These are phyloP conservation scores for Trichomalopsis sarcophagae DNA, from an alignment of 1,140 invertebrate species.

Conservation along the genomic window DNA sequence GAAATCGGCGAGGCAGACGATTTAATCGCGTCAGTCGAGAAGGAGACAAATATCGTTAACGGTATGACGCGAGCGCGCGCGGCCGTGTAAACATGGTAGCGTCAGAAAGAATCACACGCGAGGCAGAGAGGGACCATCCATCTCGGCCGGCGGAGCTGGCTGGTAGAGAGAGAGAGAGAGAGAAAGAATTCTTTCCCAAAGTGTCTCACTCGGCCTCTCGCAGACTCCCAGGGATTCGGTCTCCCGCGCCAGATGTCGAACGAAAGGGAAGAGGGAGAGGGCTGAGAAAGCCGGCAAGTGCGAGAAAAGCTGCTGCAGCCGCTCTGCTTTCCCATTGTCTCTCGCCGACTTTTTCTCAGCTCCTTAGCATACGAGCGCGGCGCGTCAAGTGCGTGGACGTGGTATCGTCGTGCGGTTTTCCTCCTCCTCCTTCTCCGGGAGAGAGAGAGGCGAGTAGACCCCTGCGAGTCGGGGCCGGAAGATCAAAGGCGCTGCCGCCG, in stretches of 20 bases:
- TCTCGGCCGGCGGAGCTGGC: no score
- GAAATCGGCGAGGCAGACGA: no score
- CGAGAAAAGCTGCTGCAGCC: background rate
- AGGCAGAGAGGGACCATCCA: no score
- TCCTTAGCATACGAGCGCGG: background rate
- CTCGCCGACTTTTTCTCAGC: background rate
- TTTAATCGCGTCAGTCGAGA: no score
- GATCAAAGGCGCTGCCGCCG: background rate
- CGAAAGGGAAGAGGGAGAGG: slow-evolving; percentile 30
- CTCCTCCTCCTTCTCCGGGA: background rate
- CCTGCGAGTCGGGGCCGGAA: background rate
- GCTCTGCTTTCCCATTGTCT: background rate
- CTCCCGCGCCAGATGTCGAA: slow-evolving; percentile 37
- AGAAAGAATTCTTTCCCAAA: slow-evolving; percentile 4
- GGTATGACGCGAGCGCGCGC: no score
- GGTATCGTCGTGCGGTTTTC: slow-evolving; percentile 16
- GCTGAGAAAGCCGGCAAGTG: slow-evolving; percentile 2
- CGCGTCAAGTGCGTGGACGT: background rate
- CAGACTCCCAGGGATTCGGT: background rate
- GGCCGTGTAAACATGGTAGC: no score
- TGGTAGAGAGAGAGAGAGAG: no score
- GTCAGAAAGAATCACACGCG: background rate
- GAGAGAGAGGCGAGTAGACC: background rate
- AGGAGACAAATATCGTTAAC: no score
- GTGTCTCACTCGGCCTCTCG: slow-evolving; percentile 1